These are phyloP conservation scores for Pangasius macronema DNA, from an alignment of 2,797 vertebrate genomes.

Conservation along the genomic window DNA sequence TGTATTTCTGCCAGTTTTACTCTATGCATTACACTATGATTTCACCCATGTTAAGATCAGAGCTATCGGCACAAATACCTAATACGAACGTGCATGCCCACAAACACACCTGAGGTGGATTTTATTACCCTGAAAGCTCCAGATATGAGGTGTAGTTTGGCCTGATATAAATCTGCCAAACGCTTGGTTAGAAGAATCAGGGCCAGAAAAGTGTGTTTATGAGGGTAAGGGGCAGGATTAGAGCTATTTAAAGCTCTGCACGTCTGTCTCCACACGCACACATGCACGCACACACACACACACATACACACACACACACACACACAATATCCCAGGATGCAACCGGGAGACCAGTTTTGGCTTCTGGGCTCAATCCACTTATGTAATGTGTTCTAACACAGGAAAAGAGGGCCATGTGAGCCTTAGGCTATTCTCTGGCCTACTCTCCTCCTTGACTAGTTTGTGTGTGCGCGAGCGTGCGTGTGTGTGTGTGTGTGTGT, in stretches of 20 bases:
- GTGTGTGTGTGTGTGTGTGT: constrained; percentile 6
- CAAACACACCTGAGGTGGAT: constrained; percentile 26
- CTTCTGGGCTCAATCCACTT: constrained; percentile 65
- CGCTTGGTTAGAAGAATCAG: constrained; percentile 58
- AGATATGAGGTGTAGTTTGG: constrained; percentile 37
- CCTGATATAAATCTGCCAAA: constrained; percentile 55
- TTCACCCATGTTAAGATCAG: neutral
- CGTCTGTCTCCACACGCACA: constrained; percentile 58
- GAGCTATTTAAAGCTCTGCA: constrained; percentile 72
- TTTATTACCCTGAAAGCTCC: constrained; percentile 26
- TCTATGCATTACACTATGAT: neutral
- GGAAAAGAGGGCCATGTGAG: constrained; percentile 68
- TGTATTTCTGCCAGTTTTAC: neutral
- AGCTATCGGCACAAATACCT: neutral
- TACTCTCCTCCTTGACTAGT: constrained; percentile 38
- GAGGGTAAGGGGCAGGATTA: constrained; percentile 68
- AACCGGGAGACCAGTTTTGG: constrained; percentile 49
- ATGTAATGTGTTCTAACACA: constrained; percentile 68
- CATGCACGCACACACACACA: constrained; percentile 11
- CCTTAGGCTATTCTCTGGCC: constrained; percentile 66
- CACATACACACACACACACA: constrained; percentile 27
- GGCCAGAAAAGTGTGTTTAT: constrained; percentile 66
- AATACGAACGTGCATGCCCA: neutral
- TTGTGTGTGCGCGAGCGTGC: constrained; percentile 9
- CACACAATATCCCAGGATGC: constrained; percentile 46